phyloP scores from a whole-genome alignment of 1,140 invertebrate genomes.

The Plodia interpunctella region DNA sequence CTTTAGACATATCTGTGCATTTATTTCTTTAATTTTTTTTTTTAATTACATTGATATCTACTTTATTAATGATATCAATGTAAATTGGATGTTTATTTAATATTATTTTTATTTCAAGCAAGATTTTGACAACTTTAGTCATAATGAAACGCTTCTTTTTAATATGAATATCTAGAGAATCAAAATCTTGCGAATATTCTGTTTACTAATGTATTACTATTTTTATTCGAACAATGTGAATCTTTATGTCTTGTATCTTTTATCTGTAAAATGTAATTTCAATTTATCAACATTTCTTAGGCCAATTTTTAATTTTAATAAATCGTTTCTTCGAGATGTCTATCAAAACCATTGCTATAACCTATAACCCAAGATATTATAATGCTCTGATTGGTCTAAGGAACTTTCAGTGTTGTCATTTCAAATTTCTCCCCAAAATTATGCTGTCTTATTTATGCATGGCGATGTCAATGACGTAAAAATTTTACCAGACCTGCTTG shows the following conservation, averaged over 20 bases:
- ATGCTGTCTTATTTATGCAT: background rate
- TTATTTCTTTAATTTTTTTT: slow-evolving; percentile 5
- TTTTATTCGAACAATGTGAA: background rate
- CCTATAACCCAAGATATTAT: too few species aligned
- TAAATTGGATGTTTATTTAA: background rate
- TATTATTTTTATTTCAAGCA: background rate
- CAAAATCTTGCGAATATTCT: background rate
- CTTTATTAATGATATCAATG: slow-evolving; percentile 15
- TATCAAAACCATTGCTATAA: too few species aligned
- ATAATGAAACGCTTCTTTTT: slow-evolving; percentile 18
- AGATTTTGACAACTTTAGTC: background rate
- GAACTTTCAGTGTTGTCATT: background rate
- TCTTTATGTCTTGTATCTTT: background rate
- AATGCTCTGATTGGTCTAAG: background rate
- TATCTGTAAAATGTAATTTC: too few species aligned
- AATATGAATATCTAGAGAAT: slow-evolving; percentile 14
- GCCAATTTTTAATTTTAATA: background rate
- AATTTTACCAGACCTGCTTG: background rate
- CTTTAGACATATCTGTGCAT: background rate
- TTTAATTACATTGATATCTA: background rate
- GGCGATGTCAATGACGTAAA: background rate
- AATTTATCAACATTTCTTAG: background rate
- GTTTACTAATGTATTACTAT: background rate
- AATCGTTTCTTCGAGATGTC: too few species aligned
- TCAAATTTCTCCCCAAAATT: background rate